Evolutionary conservation across 2,113 vertebrate genomes (phyloP), one percentile per base, ranked within the genome.

Genomic region (Cheirogaleus medius): DNA sequence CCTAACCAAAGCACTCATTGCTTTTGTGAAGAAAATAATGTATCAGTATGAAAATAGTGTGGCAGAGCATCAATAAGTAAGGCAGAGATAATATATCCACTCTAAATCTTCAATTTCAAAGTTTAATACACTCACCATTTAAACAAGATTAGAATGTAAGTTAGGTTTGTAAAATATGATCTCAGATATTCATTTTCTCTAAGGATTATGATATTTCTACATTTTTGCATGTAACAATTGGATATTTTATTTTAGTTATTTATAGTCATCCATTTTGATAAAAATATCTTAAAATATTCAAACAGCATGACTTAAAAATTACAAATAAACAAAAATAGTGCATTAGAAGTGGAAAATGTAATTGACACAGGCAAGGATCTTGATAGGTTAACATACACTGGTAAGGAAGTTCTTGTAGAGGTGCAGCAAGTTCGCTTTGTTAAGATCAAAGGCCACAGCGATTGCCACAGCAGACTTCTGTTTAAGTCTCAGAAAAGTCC

Each of bases 171-270:
- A 92, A 92, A 47, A 14, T 74, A 60, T 12, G 37, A 88, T 11
- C 91, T 89, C 44, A 42, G 85, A 83, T 77, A 39, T 49, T 77
- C 66, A 27, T 82, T 58, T 94, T 78, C 91, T 42, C n/a, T 68
- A 69, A 90, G 56, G 97, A 80, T 73, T 84, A 74, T 47, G 17
- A 32, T 32, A 74, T 1, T 52, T 87, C 21, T 54, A 69, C 34
- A 39, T 91, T 86, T 94, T 76, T 14, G 47, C 74, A 52, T 52
- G 3, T 93, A 90, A 47, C n/a, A 87, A 32, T 34, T 54, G 1
- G 8, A 76, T 87, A 37, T 60, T 90, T 96, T 88, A 58, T 90
- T 93, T 94, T 60, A 52, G 37, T 91, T 90, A 81, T 54, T 63
- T 86, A 73, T 69, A 64, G n/a, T 5, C 34, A 95, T 34, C n/a